These are phyloP conservation scores for Buphagus erythrorhynchus DNA, from an alignment of 2,797 vertebrate genomes.

Conservation along the genomic window DNA sequence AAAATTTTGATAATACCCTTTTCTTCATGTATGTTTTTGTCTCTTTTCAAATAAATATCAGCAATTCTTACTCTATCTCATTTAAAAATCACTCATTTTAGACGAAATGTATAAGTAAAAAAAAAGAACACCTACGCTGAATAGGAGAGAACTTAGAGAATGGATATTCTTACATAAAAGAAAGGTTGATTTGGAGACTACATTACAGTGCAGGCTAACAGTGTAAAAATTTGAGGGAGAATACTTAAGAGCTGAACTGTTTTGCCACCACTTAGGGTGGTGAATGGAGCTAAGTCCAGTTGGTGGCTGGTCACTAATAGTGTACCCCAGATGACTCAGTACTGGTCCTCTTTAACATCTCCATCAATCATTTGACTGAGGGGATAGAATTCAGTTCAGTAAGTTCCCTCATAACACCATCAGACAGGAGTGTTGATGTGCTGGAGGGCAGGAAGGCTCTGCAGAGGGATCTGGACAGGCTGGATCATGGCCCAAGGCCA, in stretches of 20 bases:
- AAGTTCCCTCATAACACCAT: neutral
- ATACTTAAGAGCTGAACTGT: neutral
- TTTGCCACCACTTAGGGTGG: accelerated
- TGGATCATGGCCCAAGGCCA: neutral
- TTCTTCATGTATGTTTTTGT: neutral
- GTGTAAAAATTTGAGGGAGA: neutral
- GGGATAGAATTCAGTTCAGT: neutral
- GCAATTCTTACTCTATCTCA: neutral
- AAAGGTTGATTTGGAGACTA: neutral
- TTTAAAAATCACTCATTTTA: neutral
- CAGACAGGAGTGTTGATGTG: accelerated
- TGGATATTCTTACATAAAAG: neutral
- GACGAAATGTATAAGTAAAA: neutral
- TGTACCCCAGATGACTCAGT: neutral
- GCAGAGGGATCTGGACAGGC: neutral
- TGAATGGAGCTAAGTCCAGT: neutral
- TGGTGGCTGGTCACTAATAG: neutral
- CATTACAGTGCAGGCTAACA: neutral
- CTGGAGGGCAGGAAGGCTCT: neutral
- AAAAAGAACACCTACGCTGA: neutral
- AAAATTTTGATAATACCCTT: neutral
- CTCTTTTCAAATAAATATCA: neutral
- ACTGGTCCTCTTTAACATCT: neutral
- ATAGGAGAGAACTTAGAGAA: neutral
- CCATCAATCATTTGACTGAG: neutral